These are phyloP conservation scores for Malurus alboscapulatus DNA, from an alignment of 2,113 vertebrate species.

Conservation along the genomic window DNA sequence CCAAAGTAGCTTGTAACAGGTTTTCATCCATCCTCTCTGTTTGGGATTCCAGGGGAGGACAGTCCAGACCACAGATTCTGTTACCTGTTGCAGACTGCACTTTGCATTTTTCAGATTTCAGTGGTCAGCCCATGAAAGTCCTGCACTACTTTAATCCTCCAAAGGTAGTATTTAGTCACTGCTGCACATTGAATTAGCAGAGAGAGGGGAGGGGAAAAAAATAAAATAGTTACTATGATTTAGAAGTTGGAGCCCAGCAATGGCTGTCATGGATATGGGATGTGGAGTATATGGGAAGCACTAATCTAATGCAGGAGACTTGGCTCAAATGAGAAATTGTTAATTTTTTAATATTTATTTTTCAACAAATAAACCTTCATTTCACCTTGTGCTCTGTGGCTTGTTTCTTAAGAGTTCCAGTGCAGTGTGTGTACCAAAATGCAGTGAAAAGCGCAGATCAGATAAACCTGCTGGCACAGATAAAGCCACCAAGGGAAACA, in stretches of 20 bases:
- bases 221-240: background rate
- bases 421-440: background rate
- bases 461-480: background rate
- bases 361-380: conserved; percentile 63
- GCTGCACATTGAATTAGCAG: background rate
- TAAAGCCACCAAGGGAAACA: background rate
- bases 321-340: conserved; percentile 6
- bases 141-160: background rate
- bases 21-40: accelerated
- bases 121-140: background rate
- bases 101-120: background rate
- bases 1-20: background rate
- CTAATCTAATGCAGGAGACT: background rate
- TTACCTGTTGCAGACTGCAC: background rate
- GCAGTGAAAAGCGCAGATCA: background rate
- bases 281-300: background rate
- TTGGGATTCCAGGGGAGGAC: background rate
- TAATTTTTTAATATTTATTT: conserved; percentile 58
- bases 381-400: conserved; percentile 32
- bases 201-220: background rate
- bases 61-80: background rate
- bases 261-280: background rate
- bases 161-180: background rate
- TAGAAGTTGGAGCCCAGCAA: background rate
- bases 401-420: conserved; percentile 23